A percentile compares a stretch with the other conserved stretches of the same genome.
Evolutionary conservation across 2,113 vertebrate genomes (phyloP).

Genomic region (Spilogale gracilis): DNA sequence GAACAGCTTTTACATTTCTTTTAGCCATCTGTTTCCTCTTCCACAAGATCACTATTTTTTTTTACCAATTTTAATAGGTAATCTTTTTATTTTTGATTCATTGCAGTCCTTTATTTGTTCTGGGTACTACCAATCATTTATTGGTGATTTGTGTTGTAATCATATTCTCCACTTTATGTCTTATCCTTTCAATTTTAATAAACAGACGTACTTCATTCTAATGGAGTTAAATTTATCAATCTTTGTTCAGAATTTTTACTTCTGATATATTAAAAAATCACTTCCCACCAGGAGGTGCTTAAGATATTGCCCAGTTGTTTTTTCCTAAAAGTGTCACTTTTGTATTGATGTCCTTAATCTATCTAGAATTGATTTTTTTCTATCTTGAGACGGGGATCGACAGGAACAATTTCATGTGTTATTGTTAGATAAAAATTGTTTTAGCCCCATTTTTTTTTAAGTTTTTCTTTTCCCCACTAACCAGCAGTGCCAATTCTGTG

Average conservation of each 20-base stretch:
- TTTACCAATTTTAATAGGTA: conserved; percentile 15
- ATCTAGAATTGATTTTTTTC: neutral
- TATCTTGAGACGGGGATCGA: neutral
- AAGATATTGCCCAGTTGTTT: neutral
- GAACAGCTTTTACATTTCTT: neutral
- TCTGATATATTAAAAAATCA: neutral
- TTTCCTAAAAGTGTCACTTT: neutral
- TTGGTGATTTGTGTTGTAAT: neutral
- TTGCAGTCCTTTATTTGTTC: neutral
- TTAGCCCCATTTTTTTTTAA: neutral
- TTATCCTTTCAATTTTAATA: conserved; percentile 4
- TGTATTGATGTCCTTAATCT: neutral
- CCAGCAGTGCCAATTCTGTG: neutral
- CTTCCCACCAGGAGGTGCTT: neutral
- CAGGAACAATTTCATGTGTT: neutral
- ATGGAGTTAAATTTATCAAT: neutral
- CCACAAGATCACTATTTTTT: neutral
- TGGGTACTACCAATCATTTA: neutral
- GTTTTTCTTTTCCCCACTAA: conserved; percentile 2
- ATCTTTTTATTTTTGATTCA: conserved; percentile 22
- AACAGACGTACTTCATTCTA: conserved; percentile 20
- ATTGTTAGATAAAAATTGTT: conserved; percentile 17
- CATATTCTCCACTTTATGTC: neutral
- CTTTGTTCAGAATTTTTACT: conserved; percentile 5
- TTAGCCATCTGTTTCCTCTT: neutral